Base-by-base conservation (phyloP, 2,113 vertebrate species). In the Lontra canadensis region DNA sequence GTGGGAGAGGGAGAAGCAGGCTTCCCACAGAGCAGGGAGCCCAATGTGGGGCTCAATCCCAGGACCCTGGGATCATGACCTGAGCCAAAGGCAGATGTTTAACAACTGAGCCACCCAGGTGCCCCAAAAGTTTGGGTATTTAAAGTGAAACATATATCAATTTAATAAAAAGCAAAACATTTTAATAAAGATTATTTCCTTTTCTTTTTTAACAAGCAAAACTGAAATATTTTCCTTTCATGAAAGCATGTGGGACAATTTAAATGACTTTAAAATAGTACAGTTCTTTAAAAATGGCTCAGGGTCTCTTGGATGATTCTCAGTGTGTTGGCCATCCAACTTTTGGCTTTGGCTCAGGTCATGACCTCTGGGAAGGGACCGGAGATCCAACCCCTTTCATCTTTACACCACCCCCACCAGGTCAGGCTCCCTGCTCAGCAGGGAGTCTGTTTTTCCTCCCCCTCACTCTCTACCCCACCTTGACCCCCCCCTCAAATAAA, bases 111-210 rank as follows among this genome's bases (percentile, higher is more conserved):
- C 57, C 57, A 59, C 57, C 57, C 57, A 59, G 57, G 57, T 9
- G 23, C 23, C 23, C 57, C 57, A 59, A 25, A 47, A 74, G 36
- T 65, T 81, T 94, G 57, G 25, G 52, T 92, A 85, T 78, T 88
- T 92, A 47, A 89, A 81, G 21, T 86, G 18, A 86, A 76, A 29
- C 31, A 39, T 36, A 34, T 55, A 57, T 44, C 36, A 42, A 65
- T 93, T 97, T 83, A 94, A 63, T 82, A 59, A 76, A 76, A 94
- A 89, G 42, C 23, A 89, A 81, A 88, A 52, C 11, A 79, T 49
- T 80, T 79, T 67, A 88, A 78, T 34, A 94, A 94, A 81, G 76
- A 65, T 17, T 69, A 31, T 82, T 91, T 92, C 61, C 76, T 73
- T 76, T 82, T 93, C 47, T 49, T 83, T 93, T 94, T 90, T 87